Conservation (phyloP, 2,113 vertebrate species). For the Vidua macroura region DNA sequence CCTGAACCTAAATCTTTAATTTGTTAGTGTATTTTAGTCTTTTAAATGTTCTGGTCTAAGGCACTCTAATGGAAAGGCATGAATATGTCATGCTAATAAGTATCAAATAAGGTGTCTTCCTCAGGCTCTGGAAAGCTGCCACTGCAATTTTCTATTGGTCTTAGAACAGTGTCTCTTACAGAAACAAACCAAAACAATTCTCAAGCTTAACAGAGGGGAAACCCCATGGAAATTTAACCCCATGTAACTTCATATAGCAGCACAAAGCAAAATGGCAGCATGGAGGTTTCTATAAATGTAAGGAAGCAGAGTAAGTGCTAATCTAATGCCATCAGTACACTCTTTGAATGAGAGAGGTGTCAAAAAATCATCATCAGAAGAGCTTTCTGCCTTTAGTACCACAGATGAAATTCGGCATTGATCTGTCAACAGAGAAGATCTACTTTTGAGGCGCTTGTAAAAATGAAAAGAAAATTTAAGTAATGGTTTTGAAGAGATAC, state of each 20-base stretch:
- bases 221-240: neutral
- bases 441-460: neutral
- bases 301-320: neutral
- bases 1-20: neutral
- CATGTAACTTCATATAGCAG: neutral
- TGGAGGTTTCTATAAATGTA: neutral
- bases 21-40: conserved; percentile 38
- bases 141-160: neutral
- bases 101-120: conserved; percentile 29
- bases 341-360: neutral
- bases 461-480: neutral
- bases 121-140: conserved; percentile 40
- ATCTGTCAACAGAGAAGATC: neutral
- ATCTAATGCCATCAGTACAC: too few relatives aligned
- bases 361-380: neutral
- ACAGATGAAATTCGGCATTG: neutral
- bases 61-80: conserved; percentile 44
- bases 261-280: neutral
- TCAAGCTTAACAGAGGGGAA: conserved; percentile 10
- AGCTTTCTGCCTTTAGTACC: neutral
- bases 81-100: conserved; percentile 35
- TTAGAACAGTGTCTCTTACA: neutral
- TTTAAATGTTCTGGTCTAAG: conserved; percentile 33
- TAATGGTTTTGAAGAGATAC: neutral
- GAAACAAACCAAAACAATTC: neutral